A percentile compares a stretch with the other conserved stretches of the same genome.
phyloP scores from a whole-genome alignment of 2,113 vertebrate genomes.

The Geococcyx californianus region DNA sequence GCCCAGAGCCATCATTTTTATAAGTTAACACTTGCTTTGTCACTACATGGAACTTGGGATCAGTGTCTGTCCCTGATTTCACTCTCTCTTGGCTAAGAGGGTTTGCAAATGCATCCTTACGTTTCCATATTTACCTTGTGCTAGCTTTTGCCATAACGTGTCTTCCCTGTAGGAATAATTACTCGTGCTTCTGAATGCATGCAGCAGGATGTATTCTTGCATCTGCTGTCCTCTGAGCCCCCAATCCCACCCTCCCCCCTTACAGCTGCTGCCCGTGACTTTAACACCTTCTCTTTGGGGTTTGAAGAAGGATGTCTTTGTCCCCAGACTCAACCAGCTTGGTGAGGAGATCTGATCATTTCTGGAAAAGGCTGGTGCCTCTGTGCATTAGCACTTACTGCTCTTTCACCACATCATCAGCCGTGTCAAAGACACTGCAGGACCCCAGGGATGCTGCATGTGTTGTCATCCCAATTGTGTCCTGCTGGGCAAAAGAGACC shows the following conservation, averaged over 20 bases:
- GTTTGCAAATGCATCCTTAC: not conserved
- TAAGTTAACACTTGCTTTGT: not conserved
- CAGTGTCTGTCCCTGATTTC: not conserved
- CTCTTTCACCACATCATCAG: not conserved
- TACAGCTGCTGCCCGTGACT: not conserved
- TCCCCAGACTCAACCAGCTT: not conserved
- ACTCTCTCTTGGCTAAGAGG: not conserved
- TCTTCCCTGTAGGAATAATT: not conserved
- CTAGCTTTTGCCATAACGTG: not conserved
- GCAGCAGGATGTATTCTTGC: not conserved
- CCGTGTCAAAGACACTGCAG: rapidly evolving
- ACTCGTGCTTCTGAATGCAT: not conserved
- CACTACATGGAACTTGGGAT: not conserved
- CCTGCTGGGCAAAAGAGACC: not conserved
- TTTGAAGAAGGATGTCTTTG: not conserved
- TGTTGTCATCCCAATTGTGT: not conserved
- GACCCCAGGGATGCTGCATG: not conserved
- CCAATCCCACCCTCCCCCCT: not conserved
- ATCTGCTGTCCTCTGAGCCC: not conserved
- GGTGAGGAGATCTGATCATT: not conserved
- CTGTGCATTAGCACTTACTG: rapidly evolving
- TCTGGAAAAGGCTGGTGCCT: not conserved
- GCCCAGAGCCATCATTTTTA: not conserved
- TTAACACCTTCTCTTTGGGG: not conserved
- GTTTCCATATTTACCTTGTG: not conserved